Evolutionary conservation across 2,888 invertebrate genomes (phyloP).

Genomic region (Schrankia costaestrigalis): DNA sequence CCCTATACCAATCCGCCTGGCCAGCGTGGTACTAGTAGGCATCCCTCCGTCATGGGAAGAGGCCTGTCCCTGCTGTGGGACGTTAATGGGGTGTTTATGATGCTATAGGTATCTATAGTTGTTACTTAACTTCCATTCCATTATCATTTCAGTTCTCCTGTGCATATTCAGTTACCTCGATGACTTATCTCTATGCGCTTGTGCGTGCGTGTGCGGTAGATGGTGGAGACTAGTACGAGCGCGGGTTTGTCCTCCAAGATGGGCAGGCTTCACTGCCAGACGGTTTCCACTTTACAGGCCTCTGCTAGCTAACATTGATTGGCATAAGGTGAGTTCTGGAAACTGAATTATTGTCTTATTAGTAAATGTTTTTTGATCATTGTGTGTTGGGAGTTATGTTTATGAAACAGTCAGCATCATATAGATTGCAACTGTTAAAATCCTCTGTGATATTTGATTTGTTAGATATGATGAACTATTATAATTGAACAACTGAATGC

Average conservation of each 20-base stretch:
- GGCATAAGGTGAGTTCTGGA: conserved; percentile 85
- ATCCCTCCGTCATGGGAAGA: no score
- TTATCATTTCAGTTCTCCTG: conserved; percentile 83
- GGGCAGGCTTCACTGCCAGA: conserved; percentile 87
- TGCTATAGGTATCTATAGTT: conserved; percentile 1
- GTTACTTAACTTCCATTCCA: background rate
- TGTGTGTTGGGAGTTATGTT: no score
- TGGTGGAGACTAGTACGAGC: conserved; percentile 91
- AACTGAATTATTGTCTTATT: no score
- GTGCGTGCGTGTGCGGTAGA: conserved; percentile 91
- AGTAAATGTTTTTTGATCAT: no score
- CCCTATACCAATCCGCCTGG: no score
- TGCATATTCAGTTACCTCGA: conserved; percentile 94
- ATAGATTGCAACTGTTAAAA: no score
- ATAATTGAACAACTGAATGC: no score
- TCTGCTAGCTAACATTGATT: conserved; percentile 85
- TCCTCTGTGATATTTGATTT: no score
- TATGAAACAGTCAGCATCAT: no score
- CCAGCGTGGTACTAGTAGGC: no score
- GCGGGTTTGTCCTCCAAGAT: conserved; percentile 88
- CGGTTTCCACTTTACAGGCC: conserved; percentile 94
- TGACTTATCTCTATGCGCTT: conserved; percentile 94
- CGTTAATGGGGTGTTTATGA: background rate
- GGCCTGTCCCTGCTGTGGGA: no score
- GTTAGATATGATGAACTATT: no score